Percentiles rank a stretch among this genome's conserved stretches.
These are phyloP conservation scores for Erythrocercus mccallii DNA, from an alignment of 2,113 vertebrate species.

Conservation along the genomic window DNA sequence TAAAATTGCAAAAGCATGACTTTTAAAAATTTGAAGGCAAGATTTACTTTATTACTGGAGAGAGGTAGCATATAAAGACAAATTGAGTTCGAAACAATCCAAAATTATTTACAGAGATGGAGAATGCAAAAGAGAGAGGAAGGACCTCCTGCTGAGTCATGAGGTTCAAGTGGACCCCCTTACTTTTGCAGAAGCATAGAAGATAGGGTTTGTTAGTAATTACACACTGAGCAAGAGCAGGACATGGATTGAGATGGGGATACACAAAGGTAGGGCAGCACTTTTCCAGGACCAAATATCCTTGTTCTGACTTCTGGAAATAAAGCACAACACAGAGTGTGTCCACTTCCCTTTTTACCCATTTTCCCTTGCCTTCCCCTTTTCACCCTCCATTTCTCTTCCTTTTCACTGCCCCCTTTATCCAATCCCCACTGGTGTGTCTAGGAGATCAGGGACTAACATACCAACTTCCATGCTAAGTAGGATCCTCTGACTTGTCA, in stretches of 20 bases:
- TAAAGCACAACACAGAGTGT: neutral
- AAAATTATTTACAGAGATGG: neutral
- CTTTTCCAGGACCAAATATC: neutral
- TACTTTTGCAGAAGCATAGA: neutral
- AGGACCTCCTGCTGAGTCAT: neutral
- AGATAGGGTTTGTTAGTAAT: neutral
- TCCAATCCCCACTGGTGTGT: neutral
- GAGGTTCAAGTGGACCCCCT: neutral
- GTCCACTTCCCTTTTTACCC: neutral
- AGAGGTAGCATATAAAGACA: neutral
- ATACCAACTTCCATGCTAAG: neutral
- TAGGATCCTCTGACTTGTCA: neutral
- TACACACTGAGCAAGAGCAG: neutral
- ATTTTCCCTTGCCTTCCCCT: no score
- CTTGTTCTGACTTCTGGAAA: neutral
- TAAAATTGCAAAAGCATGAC: neutral
- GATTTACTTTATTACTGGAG: neutral
- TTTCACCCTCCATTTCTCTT: neutral
- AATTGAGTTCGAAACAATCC: neutral
- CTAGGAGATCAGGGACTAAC: neutral
- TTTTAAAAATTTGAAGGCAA: neutral
- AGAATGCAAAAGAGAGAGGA: neutral
- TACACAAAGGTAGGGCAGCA: neutral
- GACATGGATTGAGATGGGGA: neutral
- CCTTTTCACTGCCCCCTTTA: neutral